Evolutionary conservation across 2,888 invertebrate species (phyloP).

Genomic region (Perdita meconis): DNA sequence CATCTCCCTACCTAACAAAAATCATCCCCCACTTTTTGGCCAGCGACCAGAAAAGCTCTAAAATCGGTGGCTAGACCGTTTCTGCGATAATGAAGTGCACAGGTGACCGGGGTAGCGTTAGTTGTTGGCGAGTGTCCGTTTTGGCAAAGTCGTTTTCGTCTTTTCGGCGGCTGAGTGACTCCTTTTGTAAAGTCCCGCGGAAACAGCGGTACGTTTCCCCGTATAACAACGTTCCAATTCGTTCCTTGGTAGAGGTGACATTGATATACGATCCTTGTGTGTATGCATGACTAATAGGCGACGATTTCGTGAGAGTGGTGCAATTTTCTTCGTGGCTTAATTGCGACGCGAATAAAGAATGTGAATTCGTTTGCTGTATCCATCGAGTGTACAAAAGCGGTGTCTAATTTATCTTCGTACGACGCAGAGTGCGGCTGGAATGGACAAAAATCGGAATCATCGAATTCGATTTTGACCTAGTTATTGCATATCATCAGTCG

Average conservation of each 20-base stretch:
- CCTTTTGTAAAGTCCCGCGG: slow-evolving; percentile 30
- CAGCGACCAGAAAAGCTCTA: slow-evolving; percentile 74
- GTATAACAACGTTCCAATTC: slow-evolving; percentile 19
- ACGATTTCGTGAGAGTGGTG: slow-evolving; percentile 19
- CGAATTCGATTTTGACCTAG: no score
- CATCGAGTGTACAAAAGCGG: not conserved
- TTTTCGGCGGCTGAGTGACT: slow-evolving; percentile 36
- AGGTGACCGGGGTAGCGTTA: slow-evolving; percentile 75
- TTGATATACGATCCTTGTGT: not conserved
- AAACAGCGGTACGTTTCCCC: slow-evolving; percentile 56
- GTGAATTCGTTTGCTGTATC: slow-evolving; percentile 6
- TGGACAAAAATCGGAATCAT: no score
- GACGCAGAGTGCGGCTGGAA: no score
- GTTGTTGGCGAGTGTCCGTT: slow-evolving; percentile 79
- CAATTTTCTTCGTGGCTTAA: slow-evolving; percentile 14
- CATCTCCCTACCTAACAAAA: slow-evolving; percentile 32
- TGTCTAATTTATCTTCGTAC: not conserved
- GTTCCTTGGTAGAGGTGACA: slow-evolving; percentile 26
- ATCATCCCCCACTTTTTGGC: slow-evolving; percentile 69
- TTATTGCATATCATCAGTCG: no score
- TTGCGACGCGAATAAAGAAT: slow-evolving; percentile 20
- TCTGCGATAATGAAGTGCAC: slow-evolving; percentile 76
- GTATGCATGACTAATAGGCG: slow-evolving; percentile 36
- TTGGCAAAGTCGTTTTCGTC: slow-evolving; percentile 76
- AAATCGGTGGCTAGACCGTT: slow-evolving; percentile 78